Base-by-base conservation (phyloP, 53 echinoderm and acorn worm species). In the Echinometra lucunter region DNA sequence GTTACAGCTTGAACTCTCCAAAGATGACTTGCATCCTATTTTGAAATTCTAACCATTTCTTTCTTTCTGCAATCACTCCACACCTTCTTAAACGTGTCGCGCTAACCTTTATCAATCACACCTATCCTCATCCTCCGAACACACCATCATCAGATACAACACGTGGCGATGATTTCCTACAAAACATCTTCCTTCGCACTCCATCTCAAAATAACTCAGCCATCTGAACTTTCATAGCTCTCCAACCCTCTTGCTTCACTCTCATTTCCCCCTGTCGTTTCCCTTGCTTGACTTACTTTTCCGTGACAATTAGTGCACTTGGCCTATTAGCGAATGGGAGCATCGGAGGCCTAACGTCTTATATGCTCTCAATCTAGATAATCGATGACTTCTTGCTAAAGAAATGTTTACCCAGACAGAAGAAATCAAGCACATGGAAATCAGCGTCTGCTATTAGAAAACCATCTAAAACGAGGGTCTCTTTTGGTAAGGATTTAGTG, bases 151-250 rank as follows among this genome's bases (percentile, higher is more conserved):
- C 81, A 81, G 81, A 81, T 44, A 45, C 27, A 28, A 45, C 85
- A 85, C 85, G 85, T 85, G 85, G 47, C n/a, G 85, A 85, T 85
- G 85, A 85, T 85, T 85, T 85, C 85, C 85, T 85, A 25, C 47
- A 85, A 53, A 49, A n/a, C 85, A 45, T 85, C 85, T 85, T 85
- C 85, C 49, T 7, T 12, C 27, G 12, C 30, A 0, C 49, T 27
- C 85, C 85, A 85, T 85, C 49, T 85, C 85, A 85, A 85, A 85
- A 85, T 85, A 85, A 85, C 85, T 30, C 11, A 69, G 32, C 30
- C 69, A 28, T 13, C 69, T 69, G 28, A 69, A 69, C 4, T 16
- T 38, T 21, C 38, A 78, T 15, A 42, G n/a, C 49, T 85, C 85
- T 85, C 53, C 12, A 81, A 44, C 81, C 44, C 44, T 38, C 44